Evolutionary conservation across 2,113 vertebrate species (phyloP).

Genomic region (Anarrhichthys ocellatus): DNA sequence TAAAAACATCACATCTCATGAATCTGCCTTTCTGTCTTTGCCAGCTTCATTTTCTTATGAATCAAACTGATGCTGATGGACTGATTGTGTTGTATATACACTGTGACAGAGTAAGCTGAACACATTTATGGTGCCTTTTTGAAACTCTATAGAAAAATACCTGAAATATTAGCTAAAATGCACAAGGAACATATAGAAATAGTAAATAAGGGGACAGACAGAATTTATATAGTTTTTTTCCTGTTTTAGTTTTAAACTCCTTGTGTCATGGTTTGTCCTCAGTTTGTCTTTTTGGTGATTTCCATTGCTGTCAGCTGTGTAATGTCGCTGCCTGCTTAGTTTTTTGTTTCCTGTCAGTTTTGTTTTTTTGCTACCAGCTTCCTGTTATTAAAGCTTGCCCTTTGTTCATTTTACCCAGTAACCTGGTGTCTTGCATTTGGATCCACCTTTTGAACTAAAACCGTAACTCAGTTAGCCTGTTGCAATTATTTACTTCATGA

Average conservation of each 20-base stretch:
- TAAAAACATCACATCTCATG: neutral
- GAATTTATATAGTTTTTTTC: neutral
- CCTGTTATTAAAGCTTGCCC: neutral
- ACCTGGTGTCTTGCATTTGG: neutral
- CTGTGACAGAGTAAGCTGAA: neutral
- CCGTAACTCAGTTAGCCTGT: neutral
- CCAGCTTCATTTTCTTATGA: neutral
- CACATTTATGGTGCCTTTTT: neutral
- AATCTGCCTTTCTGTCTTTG: slow-evolving; percentile 1
- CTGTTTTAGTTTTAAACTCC: neutral
- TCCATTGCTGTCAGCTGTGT: neutral
- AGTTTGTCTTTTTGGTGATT: no score
- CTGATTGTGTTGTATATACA: neutral
- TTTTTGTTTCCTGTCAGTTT: no score
- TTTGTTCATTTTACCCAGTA: neutral
- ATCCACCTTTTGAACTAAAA: neutral
- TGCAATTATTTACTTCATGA: neutral
- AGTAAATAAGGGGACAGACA: neutral
- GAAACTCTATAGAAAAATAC: neutral
- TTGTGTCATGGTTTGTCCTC: neutral
- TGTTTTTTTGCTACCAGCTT: neutral
- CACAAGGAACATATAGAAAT: neutral
- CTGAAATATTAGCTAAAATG: neutral
- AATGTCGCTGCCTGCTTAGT: neutral
- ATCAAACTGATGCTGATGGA: neutral